A percentile compares a stretch with the other conserved stretches of the same genome.
These are phyloP conservation scores for Nephotettix cincticeps DNA, from an alignment of 1,140 invertebrate genomes.

Conservation along the genomic window DNA sequence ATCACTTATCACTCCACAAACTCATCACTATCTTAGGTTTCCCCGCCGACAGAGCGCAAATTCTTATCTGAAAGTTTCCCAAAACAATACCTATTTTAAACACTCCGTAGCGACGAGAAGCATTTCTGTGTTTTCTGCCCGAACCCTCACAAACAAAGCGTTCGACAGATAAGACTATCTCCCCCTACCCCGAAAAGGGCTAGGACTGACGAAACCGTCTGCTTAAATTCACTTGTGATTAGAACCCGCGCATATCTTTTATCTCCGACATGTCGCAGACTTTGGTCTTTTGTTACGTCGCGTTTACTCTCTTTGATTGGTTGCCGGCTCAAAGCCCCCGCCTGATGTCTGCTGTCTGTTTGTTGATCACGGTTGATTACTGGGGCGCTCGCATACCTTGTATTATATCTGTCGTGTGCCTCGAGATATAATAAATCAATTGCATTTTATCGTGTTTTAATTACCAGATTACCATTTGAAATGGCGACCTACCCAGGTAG, in stretches of 20 bases:
- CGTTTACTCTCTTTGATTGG: not conserved
- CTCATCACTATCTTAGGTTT: not conserved
- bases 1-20: not conserved
- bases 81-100: constrained; percentile 6
- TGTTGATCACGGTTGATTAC: not conserved
- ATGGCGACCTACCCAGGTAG: too few relatives aligned
- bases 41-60: too few relatives aligned
- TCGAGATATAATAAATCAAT: too few relatives aligned
- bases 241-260: not conserved
- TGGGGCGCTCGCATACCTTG: too few relatives aligned
- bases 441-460: too few relatives aligned
- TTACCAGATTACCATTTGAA: too few relatives aligned
- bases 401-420: too few relatives aligned
- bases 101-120: not conserved
- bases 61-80: not conserved
- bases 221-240: constrained; percentile 9
- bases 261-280: not conserved
- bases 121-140: constrained; percentile 1
- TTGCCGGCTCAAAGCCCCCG: not conserved
- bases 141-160: constrained; percentile 2
- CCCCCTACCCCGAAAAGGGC: constrained; percentile 1
- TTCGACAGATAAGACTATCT: constrained; percentile 1
- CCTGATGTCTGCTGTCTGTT: not conserved
- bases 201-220: not conserved
- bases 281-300: not conserved